Base-by-base conservation (phyloP, 2,797 vertebrate species). In the Prunella strophiata region DNA sequence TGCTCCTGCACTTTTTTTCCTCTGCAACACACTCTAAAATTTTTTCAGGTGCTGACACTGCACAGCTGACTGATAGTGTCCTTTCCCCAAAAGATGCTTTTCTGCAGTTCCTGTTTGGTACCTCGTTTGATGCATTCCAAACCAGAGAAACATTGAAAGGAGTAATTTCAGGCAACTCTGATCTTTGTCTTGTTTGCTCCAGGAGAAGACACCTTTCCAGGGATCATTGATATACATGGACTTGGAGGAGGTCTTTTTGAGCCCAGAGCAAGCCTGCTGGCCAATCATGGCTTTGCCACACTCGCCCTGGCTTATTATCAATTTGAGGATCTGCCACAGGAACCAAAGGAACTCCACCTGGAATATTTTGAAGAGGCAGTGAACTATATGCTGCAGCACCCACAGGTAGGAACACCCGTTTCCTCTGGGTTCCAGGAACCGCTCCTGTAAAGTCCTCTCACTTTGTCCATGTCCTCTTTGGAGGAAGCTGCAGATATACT, bases 351-450 rank as follows among this genome's bases (percentile, higher is more conserved):
- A 74, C 18, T 99, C 68, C 94, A 98, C 40, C 75, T 99, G 94
- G 98, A 99, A 83, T 99, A 99, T 94, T 99, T 99, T 97, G 98
- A 99, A 96, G 98, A 99, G 94, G 98, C 98, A 22, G 48, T 98
- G 17, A 91, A 95, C 72, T 99, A 98, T 82, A 97, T 99, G 94
- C 97, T 97, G 79, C 97, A 90, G 40, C 97, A 98, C 71, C 83
- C 97, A 4, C 95, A 98, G 98, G 98, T 98, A 93, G 54, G 91
- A 85, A 38, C 38, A 66, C 5, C 21, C 43, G 2, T n/a, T n/a
- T 58, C 27, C 32, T 51, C 36, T 45, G 51, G 36, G 19, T n/a
- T 48, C 26, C 43, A 23, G 51, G 29, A 34, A 59, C 13, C 1
- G 1, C 19, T 59, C 50, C 47, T 57, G 30, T 47, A 55, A 55